Base-by-base conservation (phyloP, 2,797 vertebrate species). In the Glossophaga mutica region DNA sequence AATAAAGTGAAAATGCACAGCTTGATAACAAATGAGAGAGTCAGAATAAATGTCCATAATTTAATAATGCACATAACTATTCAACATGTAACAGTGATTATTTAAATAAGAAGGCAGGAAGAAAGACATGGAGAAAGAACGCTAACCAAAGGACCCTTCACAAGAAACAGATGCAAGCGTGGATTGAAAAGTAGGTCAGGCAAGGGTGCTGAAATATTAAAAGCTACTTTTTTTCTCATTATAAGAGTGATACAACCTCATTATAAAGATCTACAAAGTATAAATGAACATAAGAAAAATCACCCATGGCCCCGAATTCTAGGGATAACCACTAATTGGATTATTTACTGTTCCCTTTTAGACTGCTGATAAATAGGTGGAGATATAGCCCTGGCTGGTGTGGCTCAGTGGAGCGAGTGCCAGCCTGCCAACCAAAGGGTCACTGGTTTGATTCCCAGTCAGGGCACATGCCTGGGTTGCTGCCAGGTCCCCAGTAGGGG, bases 201-300 rank as follows among this genome's bases (percentile, higher is more conserved):
- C 52, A 93, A 94, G 55, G 24, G 50, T 16, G 4, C 37, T 12
- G 12, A 71, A 65, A 57, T 48, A 71, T 39, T 85, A 84, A 91
- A 94, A 94, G 42, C 42, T 77, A 77, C 44, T 88, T 81, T 91
- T 85, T 59, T 76, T 86, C 65, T 89, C 59, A 76, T 68, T 81
- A 29, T 71, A 59, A 88, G 81, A 70, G 18, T 42, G n/a, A 87
- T 76, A 77, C 1, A 42, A 81, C 37, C 26, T 71, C 87, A 78
- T 88, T 93, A 87, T 74, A 91, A 89, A 93, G 82, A 82, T 34
- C 44, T 71, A 2, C 65, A 68, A 78, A 82, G 57, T 44, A 62
- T 57, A 78, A 91, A 52, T 70, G 78, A 95, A 32, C 39, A 39
- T 77, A 91, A 84, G 46, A 81, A 95, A 65, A 97, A 65, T 78